Evolutionary conservation across 2,797 vertebrate genomes (phyloP).

Genomic region (Eurystomus glaucurus): DNA sequence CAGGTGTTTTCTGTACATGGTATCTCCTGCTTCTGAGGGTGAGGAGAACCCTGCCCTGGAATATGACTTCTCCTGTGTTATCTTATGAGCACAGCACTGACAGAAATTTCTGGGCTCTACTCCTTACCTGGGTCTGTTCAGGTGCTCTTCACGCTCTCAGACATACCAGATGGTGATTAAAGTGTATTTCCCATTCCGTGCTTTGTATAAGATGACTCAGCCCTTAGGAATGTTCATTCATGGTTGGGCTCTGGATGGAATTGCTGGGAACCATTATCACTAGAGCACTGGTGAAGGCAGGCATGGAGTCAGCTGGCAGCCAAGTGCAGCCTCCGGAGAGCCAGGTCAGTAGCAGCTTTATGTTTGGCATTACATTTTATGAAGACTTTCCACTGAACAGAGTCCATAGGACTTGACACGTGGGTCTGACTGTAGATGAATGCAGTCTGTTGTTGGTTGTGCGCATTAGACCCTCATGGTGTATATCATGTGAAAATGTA

Average conservation of each 20-base stretch:
- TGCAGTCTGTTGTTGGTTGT: neutral
- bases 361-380: accelerated
- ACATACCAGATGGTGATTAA: neutral
- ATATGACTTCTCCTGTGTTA: neutral
- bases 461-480: neutral
- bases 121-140: neutral
- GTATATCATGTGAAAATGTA: neutral
- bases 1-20: neutral
- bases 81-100: neutral
- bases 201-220: neutral
- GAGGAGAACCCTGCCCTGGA: neutral
- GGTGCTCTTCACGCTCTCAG: neutral
- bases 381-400: neutral
- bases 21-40: neutral
- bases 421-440: neutral
- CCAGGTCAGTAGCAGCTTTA: neutral
- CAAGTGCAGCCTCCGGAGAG: accelerated
- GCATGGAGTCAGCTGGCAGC: accelerated
- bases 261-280: neutral
- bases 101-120: neutral
- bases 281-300: neutral
- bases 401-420: accelerated
- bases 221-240: accelerated
- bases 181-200: accelerated
- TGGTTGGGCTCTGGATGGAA: neutral